Base-by-base conservation (phyloP, 1,140 invertebrate species). In the Phenacoccus solenopsis region DNA sequence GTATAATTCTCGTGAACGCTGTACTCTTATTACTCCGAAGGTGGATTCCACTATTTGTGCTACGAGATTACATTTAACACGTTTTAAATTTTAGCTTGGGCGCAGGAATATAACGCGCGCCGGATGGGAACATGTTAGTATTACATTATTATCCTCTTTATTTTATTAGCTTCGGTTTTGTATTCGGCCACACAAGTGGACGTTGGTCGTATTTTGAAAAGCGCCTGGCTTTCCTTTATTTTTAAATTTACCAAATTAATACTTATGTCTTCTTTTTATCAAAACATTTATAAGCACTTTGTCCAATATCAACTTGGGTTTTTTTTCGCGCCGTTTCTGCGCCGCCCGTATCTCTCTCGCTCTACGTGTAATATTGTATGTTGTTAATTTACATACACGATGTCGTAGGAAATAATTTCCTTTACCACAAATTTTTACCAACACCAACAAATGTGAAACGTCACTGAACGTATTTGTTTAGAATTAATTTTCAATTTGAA, bases 101-200 rank as follows among this genome's bases (percentile, higher is more conserved):
- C 25, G 59, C 59, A 24, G 21, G 59, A 64, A 64, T 24, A 64
- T 64, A 64, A 64, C 25, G 25, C 25, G 25, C 16, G 22, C 25
- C 59, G 59, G 25, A 64, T 64, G 59, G 16, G 25, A 64, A 64
- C 59, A 64, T 25, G 59, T 27, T 64, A 27, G 59, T 64, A 64
- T 64, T 64, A 64, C 59, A 64, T 64, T 64, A 64, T 64, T 64
- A 64, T 64, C 59, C 59, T 64, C 59, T 64, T 64, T 64, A 64
- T 64, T 64, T 64, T 64, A 64, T 64, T 64, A 27, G 22, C 21
- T 64, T 64, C 20, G 59, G 59, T 64, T 64, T 27, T 49, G 38
- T 49, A n/a, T 22, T 64, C 25, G 59, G 25, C 59, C 59, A 64
- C 59, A 64, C 59, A 64, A 64, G 59, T 64, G 25, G 59, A 64